These are phyloP conservation scores for Eupithecia dodoneata DNA, from an alignment of 2,888 invertebrate species.

Conservation along the genomic window DNA sequence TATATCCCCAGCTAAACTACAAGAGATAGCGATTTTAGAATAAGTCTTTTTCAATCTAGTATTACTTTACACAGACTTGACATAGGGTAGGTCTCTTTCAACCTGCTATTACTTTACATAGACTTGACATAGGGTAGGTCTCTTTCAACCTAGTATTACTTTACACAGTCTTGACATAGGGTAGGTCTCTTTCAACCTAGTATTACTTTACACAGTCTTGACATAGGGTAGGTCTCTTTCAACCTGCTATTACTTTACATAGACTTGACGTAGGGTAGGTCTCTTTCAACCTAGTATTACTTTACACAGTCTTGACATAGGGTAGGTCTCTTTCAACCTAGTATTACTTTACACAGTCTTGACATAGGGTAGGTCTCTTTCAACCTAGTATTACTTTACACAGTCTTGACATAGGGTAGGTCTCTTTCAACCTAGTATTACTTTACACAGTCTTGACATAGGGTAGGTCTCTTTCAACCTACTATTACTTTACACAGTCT, in stretches of 20 bases:
- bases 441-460: neutral
- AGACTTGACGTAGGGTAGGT: neutral
- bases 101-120: neutral
- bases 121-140: neutral
- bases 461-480: neutral
- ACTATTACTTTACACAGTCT: neutral
- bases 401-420: too few species aligned
- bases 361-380: neutral
- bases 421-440: neutral
- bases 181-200: neutral
- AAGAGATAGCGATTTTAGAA: constrained; percentile 8
- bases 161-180: neutral
- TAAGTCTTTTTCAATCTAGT: neutral
- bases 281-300: neutral
- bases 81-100: neutral
- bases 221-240: neutral
- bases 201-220: neutral
- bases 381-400: neutral
- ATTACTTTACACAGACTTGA: neutral
- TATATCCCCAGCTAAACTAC: constrained; percentile 26
- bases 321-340: neutral
- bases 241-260: neutral
- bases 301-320: neutral
- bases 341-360: neutral
- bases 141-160: neutral